Base-by-base conservation (phyloP, 37 sponge, comb jelly and placozoan species). In the Cladorhizidae sp. region DNA sequence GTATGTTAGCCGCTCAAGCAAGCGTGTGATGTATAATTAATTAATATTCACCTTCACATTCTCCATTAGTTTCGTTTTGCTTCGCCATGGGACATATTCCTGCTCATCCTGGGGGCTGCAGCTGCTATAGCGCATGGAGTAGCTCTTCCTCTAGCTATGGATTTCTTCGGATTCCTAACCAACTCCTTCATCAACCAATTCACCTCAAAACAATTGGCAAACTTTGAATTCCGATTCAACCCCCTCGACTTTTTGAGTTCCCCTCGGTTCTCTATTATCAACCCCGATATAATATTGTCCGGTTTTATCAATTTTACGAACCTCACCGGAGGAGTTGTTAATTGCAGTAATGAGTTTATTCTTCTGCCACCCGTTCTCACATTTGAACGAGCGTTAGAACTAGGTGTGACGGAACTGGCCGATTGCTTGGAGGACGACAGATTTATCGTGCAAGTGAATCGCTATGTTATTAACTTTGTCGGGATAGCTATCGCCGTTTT, bases 1-100 rank as follows among this genome's bases (percentile, higher is more conserved):
- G 49, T 45, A 45, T 12, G 49, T 45, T 5, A 12, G 49, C 49
- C 49, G 9, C 5, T 45, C 8, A 45, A 5, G 9, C 9, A 45
- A 9, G 9, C 9, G 9, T 45, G 49, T 45, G 9, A 45, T 45
- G 49, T 5, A 45, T 9, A 45, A 12, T 45, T 45, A 12, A 45
- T 45, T 9, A 45, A 45, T 45, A 45, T 45, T 12, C 49, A 45
- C 5, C 49, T 12, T 45, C 14, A 32, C 39, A 32, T 67, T 45
- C n/a, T 20, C 72, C 15, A 80, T 40, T 74, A 88, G 89, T 88
- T 88, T 45, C 58, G 80, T 23, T 83, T 74, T 83, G 90, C 90
- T 33, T 52, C 70, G 0, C 29, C 0, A 20, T 37, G 65, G 31
- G 90, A 89, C 25, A 51, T 67, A 75, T 35, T 79, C 21, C 59